Percentiles rank a stretch among this genome's conserved stretches.
phyloP scores from a whole-genome alignment of 2,888 invertebrate species.

The Nephrotoma guestfalica region DNA sequence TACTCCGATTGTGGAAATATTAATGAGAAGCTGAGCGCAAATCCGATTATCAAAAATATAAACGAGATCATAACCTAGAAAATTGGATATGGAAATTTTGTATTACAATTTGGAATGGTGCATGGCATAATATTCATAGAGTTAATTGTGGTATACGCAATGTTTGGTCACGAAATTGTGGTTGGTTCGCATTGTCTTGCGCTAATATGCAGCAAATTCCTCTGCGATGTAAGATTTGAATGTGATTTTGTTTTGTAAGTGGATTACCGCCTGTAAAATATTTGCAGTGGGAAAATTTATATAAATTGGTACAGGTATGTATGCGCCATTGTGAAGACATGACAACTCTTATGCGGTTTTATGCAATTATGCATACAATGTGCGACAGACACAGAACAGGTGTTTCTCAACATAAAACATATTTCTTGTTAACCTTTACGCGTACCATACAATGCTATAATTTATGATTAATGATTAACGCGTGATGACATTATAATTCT shows the following conservation, averaged over 20 bases:
- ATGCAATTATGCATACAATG: not conserved
- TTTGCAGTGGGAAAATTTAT: not conserved
- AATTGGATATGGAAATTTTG: not conserved
- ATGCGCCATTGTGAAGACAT: not conserved
- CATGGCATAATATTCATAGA: slow-evolving; percentile 12
- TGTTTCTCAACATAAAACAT: no score
- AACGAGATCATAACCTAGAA: slow-evolving; percentile 36
- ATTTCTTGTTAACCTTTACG: no score
- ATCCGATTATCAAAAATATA: slow-evolving; percentile 38
- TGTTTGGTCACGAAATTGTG: not conserved
- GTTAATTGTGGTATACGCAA: not conserved
- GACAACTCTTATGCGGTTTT: not conserved
- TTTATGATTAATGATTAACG: no score
- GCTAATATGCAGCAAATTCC: no score
- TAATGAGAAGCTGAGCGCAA: slow-evolving; percentile 39
- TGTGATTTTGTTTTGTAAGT: no score
- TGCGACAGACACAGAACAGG: not conserved
- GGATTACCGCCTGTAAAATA: no score
- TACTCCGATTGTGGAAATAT: slow-evolving; percentile 33
- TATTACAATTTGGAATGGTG: not conserved
- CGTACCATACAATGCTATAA: no score
- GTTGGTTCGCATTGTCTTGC: not conserved
- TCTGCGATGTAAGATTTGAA: no score
- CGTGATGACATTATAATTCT: no score
- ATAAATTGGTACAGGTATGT: not conserved